A percentile compares a stretch with the other conserved stretches of the same genome.
Conservation (phyloP, 2,797 vertebrate species). For the Hippocampus kuda region DNA sequence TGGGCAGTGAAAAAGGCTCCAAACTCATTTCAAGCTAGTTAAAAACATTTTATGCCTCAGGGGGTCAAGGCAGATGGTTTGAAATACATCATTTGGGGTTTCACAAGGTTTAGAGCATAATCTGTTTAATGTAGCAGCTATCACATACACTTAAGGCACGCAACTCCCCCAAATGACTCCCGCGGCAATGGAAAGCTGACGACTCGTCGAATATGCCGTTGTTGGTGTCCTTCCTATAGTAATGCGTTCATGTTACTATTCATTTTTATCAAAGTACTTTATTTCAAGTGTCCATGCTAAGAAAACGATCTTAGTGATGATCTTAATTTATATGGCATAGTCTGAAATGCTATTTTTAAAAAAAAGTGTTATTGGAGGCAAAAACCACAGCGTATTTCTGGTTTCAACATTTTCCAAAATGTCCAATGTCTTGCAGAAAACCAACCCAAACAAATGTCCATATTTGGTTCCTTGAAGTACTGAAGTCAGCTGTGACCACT, state of each 20-base stretch:
- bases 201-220: neutral
- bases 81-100: slow-evolving; percentile 23
- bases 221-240: neutral
- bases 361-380: too few species aligned
- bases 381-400: too few species aligned
- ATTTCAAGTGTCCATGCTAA: neutral
- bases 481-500: too few species aligned
- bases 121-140: neutral
- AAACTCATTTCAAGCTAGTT: slow-evolving; percentile 39
- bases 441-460: too few species aligned
- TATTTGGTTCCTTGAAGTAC: too few species aligned
- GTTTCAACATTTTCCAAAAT: too few species aligned
- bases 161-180: neutral
- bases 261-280: too few species aligned
- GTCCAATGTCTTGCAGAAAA: too few species aligned
- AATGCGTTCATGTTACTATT: neutral
- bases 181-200: neutral
- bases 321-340: too few species aligned
- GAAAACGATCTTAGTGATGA: too few species aligned
- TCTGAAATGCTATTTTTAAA: too few species aligned
- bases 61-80: slow-evolving; percentile 6
- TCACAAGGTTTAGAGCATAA: too few species aligned
- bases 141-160: slow-evolving; percentile 20
- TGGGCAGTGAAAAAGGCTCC: slow-evolving; percentile 11
- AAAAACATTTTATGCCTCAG: slow-evolving; percentile 3